A percentile compares a stretch with the other conserved stretches of the same genome.
phyloP scores from a whole-genome alignment of 92 coral and sea anemone genomes.

The Bergia sp. region DNA sequence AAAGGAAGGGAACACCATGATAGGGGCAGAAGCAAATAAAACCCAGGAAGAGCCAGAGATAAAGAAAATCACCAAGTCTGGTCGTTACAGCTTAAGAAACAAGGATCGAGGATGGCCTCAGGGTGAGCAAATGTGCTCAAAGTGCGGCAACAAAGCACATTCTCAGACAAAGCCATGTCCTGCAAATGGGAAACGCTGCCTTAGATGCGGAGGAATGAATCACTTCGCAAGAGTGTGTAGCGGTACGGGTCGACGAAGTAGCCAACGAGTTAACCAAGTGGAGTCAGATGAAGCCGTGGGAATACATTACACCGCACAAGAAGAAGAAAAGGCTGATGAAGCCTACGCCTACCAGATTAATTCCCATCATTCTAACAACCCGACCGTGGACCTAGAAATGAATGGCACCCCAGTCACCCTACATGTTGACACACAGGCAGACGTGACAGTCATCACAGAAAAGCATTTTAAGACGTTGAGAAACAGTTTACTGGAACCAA shows the following conservation, averaged over 20 bases:
- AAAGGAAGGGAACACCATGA: constrained; percentile 52
- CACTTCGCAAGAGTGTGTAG: too few relatives aligned
- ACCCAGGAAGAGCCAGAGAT: constrained; percentile 43
- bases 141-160: constrained; percentile 38
- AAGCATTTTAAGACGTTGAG: neutral
- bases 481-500: neutral
- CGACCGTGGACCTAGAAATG: neutral
- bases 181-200: constrained; percentile 46
- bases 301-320: constrained; percentile 1
- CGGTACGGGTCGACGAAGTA: constrained; percentile 18
- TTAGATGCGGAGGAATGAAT: constrained; percentile 55
- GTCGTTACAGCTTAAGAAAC: constrained; percentile 54
- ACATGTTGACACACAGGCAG: constrained; percentile 56
- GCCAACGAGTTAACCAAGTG: constrained; percentile 29
- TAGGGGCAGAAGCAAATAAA: constrained; percentile 39
- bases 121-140: constrained; percentile 35
- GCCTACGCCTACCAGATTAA: constrained; percentile 45
- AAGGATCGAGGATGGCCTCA: constrained; percentile 40
- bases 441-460: constrained; percentile 40
- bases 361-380: neutral
- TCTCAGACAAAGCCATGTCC: constrained; percentile 23
- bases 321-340: constrained; percentile 31
- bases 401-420: constrained; percentile 41
- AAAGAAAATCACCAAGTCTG: constrained; percentile 52
- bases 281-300: constrained; percentile 15